Percentiles rank a stretch among this genome's conserved stretches.
phyloP scores from a whole-genome alignment of 2,888 invertebrate genomes.

The Agrenia bidenticulata region DNA sequence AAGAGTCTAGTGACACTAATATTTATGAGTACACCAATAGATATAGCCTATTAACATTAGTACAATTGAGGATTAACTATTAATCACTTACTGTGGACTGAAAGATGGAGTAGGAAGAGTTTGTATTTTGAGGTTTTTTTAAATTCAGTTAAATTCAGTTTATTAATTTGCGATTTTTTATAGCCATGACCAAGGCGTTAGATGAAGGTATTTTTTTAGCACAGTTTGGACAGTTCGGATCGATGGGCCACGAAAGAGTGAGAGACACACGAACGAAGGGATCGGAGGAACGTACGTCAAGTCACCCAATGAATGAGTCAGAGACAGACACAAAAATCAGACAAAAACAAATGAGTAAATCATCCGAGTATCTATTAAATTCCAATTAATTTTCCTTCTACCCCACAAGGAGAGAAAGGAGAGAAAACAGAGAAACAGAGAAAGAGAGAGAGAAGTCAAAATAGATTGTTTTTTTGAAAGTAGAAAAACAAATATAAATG shows the following conservation, averaged over 20 bases:
- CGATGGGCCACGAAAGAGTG: constrained; percentile 27
- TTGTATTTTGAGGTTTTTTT: constrained; percentile 9
- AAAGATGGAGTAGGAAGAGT: constrained; percentile 30
- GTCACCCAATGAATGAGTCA: constrained; percentile 27
- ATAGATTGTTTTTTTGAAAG: constrained; percentile 7
- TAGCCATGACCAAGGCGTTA: not conserved
- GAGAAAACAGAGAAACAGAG: not conserved
- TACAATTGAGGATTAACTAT: too few species aligned
- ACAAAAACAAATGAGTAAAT: constrained; percentile 24
- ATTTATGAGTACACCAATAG: too few species aligned
- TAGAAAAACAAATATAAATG: not conserved
- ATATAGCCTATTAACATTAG: too few species aligned
- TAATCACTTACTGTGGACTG: constrained; percentile 51
- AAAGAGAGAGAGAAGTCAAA: constrained; percentile 12
- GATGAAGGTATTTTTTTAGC: constrained; percentile 3
- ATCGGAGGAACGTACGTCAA: constrained; percentile 21
- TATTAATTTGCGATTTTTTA: constrained; percentile 2
- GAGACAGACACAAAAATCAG: constrained; percentile 40
- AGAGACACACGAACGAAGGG: constrained; percentile 22
- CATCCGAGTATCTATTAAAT: constrained; percentile 4
- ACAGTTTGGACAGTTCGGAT: constrained; percentile 14
- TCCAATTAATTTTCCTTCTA: not conserved
- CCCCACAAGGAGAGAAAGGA: not conserved
- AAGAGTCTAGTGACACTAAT: too few species aligned
- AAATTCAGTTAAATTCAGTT: not conserved